A percentile compares a stretch with the other conserved stretches of the same genome.
Evolutionary conservation across 2,113 vertebrate genomes (phyloP).

Genomic region (Promerops cafer): DNA sequence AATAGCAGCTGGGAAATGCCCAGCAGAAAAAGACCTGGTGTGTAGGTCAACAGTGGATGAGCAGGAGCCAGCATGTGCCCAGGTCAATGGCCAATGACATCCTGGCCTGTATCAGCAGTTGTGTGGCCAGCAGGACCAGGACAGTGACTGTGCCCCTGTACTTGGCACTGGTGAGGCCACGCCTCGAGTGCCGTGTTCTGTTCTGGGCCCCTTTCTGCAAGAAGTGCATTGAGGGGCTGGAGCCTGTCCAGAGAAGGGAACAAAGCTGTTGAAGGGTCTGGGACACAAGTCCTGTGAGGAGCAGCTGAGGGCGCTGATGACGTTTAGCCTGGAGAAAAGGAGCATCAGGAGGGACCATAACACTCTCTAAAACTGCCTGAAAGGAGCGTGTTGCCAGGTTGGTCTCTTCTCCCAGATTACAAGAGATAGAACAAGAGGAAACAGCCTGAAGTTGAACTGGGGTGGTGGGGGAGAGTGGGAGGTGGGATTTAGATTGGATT

Average conservation of each 20-base stretch:
- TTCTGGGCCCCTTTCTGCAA: not conserved
- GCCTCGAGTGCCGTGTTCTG: fast-evolving
- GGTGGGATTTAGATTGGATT: not conserved
- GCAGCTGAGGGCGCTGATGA: fast-evolving
- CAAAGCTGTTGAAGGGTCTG: not conserved
- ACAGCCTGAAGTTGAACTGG: not conserved
- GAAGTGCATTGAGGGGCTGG: not conserved
- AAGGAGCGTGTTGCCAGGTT: not conserved
- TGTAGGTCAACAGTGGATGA: fast-evolving
- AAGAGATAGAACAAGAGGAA: not conserved
- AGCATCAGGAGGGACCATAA: not conserved
- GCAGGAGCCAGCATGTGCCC: not conserved
- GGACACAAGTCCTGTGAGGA: not conserved
- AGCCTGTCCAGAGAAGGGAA: fast-evolving
- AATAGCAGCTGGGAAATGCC: not conserved
- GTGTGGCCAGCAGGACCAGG: not conserved
- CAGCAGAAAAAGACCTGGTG: not conserved
- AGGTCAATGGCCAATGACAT: not conserved
- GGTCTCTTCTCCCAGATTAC: not conserved
- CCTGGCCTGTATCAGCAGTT: fast-evolving
- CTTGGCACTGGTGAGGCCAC: not conserved
- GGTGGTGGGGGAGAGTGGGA: fast-evolving
- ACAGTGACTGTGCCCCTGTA: fast-evolving
- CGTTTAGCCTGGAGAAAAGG: not conserved
- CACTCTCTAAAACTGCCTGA: not conserved